phyloP scores from a whole-genome alignment of 1,140 invertebrate species.

The honey bee (Apis mellifera) region Amel_HAv3.1 CM009937.2:11039501-11040000 shows the following conservation, averaged over 20 bases:
- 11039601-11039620: neutral
- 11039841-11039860: neutral
- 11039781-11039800: neutral
- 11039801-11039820: slow-evolving; percentile 8
- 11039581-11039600: neutral
- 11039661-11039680: neutral
- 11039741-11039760: neutral
- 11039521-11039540: neutral
- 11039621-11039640: neutral
- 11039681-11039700: neutral
- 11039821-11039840: neutral
- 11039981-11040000: slow-evolving; percentile 64
- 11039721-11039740: neutral
- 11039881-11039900: slow-evolving; percentile 41
- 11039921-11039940: slow-evolving; percentile 51
- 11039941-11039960: slow-evolving; percentile 51
- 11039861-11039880: slow-evolving; percentile 18
- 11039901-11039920: slow-evolving; percentile 42
- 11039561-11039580: neutral
- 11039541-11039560: slow-evolving; percentile 33
- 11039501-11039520: neutral
- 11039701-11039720: neutral
- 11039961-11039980: slow-evolving; percentile 36
- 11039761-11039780: neutral
- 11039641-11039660: neutral